Conservation (phyloP, 2,113 vertebrate species). For the Laterallus jamaicensis region DNA sequence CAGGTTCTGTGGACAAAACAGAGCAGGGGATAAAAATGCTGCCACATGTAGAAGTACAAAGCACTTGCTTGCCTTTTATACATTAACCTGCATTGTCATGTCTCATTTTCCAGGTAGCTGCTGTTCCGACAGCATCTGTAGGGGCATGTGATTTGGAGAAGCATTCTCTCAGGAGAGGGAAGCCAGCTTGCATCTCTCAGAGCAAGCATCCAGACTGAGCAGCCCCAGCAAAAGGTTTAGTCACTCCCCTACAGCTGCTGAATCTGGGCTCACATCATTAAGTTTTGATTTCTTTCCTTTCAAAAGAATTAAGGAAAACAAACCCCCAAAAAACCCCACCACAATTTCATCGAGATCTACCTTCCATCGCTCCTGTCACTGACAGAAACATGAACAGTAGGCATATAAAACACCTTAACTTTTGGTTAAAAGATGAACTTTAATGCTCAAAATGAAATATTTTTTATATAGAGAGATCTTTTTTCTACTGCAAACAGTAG, state of each 20-base stretch:
- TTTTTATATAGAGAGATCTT: neutral
- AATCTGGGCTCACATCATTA: neutral
- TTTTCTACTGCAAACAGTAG: neutral
- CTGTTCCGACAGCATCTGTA: neutral
- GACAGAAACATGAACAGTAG: neutral
- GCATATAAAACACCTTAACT: neutral
- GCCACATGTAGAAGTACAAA: neutral
- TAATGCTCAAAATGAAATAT: neutral
- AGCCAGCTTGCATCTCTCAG: neutral
- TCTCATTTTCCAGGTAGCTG: neutral
- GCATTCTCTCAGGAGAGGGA: neutral
- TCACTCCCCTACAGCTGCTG: neutral
- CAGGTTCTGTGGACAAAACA: conserved; percentile 88
- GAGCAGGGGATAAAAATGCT: neutral
- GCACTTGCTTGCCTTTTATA: neutral
- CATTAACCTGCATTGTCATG: neutral
- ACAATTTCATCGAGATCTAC: neutral
- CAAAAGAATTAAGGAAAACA: too few relatives aligned
- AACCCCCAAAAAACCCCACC: too few relatives aligned
- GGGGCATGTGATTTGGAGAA: neutral
- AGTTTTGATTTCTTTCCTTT: neutral
- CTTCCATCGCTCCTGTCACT: neutral
- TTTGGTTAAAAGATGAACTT: neutral
- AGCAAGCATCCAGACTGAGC: neutral
- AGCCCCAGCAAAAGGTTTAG: neutral